These are phyloP conservation scores for Phenganax stokvisi DNA, from an alignment of 92 coral and sea anemone genomes.

Conservation along the genomic window DNA sequence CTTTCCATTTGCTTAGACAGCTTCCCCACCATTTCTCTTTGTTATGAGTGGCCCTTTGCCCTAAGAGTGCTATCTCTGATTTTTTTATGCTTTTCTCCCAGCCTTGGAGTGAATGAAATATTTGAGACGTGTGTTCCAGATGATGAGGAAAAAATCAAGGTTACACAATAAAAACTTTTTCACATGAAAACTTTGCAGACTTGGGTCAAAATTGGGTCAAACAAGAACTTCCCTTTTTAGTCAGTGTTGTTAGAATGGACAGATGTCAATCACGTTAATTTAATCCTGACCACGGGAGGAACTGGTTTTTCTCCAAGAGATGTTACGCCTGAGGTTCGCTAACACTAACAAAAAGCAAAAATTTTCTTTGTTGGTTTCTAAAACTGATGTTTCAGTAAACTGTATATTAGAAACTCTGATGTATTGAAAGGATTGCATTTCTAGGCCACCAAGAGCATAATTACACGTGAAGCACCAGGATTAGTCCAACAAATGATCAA, in stretches of 20 bases:
- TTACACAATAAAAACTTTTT: background rate
- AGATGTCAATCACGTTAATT: slow-evolving; percentile 63
- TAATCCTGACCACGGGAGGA: slow-evolving; percentile 87
- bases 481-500: slow-evolving; percentile 63
- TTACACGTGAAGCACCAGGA: slow-evolving; percentile 80
- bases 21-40: too few species aligned
- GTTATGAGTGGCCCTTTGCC: background rate
- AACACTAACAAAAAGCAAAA: background rate
- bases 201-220: too few species aligned
- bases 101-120: slow-evolving; percentile 56
- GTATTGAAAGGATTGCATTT: background rate
- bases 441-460: slow-evolving; percentile 70
- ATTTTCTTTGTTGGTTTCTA: background rate
- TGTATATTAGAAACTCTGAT: too few species aligned
- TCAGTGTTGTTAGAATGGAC: slow-evolving; percentile 69
- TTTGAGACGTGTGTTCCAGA: slow-evolving; percentile 74
- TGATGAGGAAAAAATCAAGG: slow-evolving; percentile 63
- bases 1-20: too few species aligned
- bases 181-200: background rate
- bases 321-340: slow-evolving; percentile 78
- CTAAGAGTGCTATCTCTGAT: background rate
- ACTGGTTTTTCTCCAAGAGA: slow-evolving; percentile 98
- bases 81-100: background rate
- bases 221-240: slow-evolving; percentile 25
- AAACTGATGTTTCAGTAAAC: background rate